phyloP scores from a whole-genome alignment of 2,888 invertebrate species.

The Lydus trimaculatus region DNA sequence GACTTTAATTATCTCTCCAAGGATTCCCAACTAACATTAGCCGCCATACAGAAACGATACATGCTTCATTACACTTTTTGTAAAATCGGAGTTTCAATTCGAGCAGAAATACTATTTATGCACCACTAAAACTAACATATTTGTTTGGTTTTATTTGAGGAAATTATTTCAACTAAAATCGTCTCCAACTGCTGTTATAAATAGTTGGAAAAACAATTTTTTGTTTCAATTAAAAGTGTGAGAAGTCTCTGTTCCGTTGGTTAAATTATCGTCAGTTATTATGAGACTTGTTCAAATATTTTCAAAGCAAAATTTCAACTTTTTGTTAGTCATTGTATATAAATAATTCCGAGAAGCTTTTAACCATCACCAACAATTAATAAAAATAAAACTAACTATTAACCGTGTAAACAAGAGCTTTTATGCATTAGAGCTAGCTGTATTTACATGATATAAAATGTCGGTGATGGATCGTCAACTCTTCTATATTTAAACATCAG shows the following conservation, averaged over 20 bases:
- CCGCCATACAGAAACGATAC: constrained; percentile 36
- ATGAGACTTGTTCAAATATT: not conserved
- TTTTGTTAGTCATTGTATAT: constrained; percentile 9
- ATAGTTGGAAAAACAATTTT: constrained; percentile 27
- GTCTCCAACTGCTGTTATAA: not conserved
- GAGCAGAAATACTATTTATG: constrained; percentile 34
- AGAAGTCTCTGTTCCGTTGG: too few relatives aligned
- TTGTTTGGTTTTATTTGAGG: constrained; percentile 31
- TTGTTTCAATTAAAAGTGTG: constrained; percentile 39
- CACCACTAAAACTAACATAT: constrained; percentile 37
- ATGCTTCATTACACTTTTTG: constrained; percentile 49
- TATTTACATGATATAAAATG: constrained; percentile 57
- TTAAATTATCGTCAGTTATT: not conserved
- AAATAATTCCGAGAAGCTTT: constrained; percentile 25
- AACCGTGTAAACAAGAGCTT: not conserved
- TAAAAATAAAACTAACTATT: constrained; percentile 3
- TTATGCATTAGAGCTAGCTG: constrained; percentile 36
- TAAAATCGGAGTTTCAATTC: constrained; percentile 41
- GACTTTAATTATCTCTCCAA: constrained; percentile 61
- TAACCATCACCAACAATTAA: constrained; percentile 9
- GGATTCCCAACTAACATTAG: constrained; percentile 53
- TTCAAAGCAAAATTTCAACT: not conserved
- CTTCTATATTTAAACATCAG: not conserved
- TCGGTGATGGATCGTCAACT: constrained; percentile 49
- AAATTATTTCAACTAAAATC: constrained; percentile 8